phyloP scores from a whole-genome alignment of 2,113 vertebrate species.

The Cichladusa arquata region DNA sequence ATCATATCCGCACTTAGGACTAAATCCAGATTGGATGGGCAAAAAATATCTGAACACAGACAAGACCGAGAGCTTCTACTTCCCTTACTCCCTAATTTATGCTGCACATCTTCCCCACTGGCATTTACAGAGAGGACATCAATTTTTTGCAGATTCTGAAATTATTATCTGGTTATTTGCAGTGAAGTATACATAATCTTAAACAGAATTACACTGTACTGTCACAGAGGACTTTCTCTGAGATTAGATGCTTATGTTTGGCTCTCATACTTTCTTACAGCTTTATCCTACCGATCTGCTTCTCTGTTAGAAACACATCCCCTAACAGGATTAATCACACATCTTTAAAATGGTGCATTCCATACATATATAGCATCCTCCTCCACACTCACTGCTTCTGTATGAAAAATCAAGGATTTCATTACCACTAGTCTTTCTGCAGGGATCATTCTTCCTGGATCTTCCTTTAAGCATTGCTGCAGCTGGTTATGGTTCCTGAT shows the following conservation, averaged over 20 bases:
- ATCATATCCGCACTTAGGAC: background rate
- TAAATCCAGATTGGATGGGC: background rate
- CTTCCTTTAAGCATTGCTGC: background rate
- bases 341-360: slow-evolving; percentile 12
- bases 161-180: background rate
- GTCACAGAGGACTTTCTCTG: background rate
- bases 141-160: background rate
- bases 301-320: background rate
- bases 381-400: background rate
- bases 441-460: background rate
- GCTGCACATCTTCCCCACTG: background rate
- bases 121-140: background rate
- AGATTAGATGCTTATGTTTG: background rate
- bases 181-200: background rate
- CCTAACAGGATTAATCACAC: slow-evolving; percentile 18
- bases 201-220: background rate
- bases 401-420: background rate
- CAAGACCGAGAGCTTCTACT: background rate
- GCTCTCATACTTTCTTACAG: background rate
- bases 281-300: slow-evolving; percentile 1
- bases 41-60: background rate
- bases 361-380: background rate
- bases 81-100: background rate
- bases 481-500: background rate
- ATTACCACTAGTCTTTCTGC: background rate